Evolutionary conservation across 2,888 invertebrate genomes (phyloP).

Genomic region (Cybosia mesomella): DNA sequence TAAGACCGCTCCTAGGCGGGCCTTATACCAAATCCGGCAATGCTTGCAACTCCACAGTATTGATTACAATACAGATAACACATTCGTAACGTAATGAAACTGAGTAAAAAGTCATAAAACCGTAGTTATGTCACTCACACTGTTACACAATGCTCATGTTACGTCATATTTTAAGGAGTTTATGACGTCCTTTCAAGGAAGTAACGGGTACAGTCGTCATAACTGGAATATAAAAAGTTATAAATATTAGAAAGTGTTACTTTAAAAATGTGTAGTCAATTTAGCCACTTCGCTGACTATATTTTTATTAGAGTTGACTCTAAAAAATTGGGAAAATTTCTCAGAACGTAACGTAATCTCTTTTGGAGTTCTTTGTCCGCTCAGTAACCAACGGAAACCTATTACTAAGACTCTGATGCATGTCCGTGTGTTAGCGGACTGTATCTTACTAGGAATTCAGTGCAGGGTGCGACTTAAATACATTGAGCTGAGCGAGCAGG

Average conservation of each 20-base stretch:
- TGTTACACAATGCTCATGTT: slow-evolving; percentile 12
- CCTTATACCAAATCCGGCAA: too few species aligned
- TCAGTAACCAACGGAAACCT: too few species aligned
- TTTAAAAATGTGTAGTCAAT: not conserved
- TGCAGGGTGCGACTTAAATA: too few species aligned
- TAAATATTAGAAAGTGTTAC: slow-evolving; percentile 17
- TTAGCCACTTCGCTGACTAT: too few species aligned
- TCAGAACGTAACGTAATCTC: not conserved
- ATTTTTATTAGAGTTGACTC: not conserved
- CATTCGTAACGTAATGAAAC: not conserved
- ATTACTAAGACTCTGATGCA: too few species aligned
- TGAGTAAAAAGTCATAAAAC: slow-evolving; percentile 7
- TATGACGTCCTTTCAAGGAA: slow-evolving; percentile 14
- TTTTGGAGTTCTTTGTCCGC: too few species aligned
- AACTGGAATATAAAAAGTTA: not conserved
- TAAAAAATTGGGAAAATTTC: not conserved
- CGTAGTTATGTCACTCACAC: not conserved
- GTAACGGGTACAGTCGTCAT: slow-evolving; percentile 29
- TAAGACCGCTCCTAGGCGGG: too few species aligned
- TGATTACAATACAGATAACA: slow-evolving; percentile 12
- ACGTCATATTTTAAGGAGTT: slow-evolving; percentile 23
- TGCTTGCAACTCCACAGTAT: not conserved
- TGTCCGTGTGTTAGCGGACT: too few species aligned
- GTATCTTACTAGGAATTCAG: too few species aligned
- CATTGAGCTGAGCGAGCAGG: too few species aligned